Percentiles rank a stretch among this genome's conserved stretches.
These are phyloP conservation scores for Hetaerina americana DNA, from an alignment of 1,140 invertebrate species.

Conservation along the genomic window DNA sequence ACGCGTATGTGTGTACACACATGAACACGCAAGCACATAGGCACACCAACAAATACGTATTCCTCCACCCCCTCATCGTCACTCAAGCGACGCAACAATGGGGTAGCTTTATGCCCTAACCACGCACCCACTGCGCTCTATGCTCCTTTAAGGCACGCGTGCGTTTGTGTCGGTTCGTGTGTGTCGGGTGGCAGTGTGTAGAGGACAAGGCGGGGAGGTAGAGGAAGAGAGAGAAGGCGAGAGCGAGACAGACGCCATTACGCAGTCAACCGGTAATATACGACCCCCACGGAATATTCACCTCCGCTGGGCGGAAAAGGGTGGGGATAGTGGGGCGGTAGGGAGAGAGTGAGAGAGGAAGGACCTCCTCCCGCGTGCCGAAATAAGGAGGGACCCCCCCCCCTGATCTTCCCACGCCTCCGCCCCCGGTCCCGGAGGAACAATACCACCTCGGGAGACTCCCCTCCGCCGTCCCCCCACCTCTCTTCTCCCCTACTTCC, in stretches of 20 bases:
- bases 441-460: neutral
- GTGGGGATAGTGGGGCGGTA: too few species aligned
- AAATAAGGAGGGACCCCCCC: neutral
- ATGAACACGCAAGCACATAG: too few species aligned
- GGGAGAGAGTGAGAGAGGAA: neutral
- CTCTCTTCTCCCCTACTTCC: too few species aligned
- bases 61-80: too few species aligned
- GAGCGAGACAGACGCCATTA: neutral
- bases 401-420: neutral
- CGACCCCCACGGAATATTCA: neutral
- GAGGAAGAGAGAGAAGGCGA: too few species aligned
- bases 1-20: too few species aligned
- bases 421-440: neutral
- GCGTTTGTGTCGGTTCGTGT: neutral
- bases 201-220: too few species aligned
- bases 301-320: too few species aligned
- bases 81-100: too few species aligned
- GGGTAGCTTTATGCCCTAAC: neutral
- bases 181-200: neutral
- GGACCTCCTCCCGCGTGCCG: neutral
- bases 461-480: too few species aligned
- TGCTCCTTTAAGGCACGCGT: neutral
- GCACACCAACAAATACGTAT: too few species aligned
- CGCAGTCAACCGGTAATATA: neutral
- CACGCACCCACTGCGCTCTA: neutral